phyloP scores from a whole-genome alignment of 1,140 invertebrate species.

The Gonioctena quinquepunctata region DNA sequence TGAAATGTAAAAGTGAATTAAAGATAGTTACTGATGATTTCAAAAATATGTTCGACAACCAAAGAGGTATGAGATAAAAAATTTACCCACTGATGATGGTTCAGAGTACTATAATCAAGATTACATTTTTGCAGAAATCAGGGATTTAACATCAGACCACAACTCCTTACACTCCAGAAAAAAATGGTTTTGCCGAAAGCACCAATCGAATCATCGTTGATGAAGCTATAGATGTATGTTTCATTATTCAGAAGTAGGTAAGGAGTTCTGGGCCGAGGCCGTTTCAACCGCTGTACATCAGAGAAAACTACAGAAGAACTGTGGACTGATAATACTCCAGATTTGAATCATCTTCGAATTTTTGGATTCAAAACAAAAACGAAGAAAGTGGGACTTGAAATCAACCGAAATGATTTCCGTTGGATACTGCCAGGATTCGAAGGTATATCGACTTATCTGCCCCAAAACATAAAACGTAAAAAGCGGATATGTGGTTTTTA shows the following conservation, averaged over 20 bases:
- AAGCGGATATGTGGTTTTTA: not conserved
- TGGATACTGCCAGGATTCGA: not conserved
- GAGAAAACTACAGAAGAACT: too few species aligned
- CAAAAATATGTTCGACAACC: constrained; percentile 38
- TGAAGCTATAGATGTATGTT: constrained; percentile 54
- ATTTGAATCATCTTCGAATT: too few species aligned
- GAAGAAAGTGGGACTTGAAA: not conserved
- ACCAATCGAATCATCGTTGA: constrained; percentile 53
- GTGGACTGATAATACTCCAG: too few species aligned
- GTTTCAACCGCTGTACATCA: too few species aligned
- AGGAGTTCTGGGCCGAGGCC: too few species aligned
- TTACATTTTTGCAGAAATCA: constrained; percentile 36
- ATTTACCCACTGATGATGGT: too few species aligned
- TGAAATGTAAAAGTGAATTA: too few species aligned
- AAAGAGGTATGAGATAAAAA: too few species aligned
- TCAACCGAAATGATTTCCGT: not conserved
- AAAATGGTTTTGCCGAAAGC: constrained; percentile 55
- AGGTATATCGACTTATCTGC: not conserved
- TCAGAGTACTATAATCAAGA: constrained; percentile 42
- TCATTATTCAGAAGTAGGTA: constrained; percentile 55
- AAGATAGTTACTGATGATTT: constrained; percentile 41
- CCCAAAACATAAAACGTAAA: not conserved
- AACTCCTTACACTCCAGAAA: constrained; percentile 39
- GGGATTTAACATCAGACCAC: too few species aligned
- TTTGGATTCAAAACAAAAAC: not conserved